Percentiles rank a stretch among this genome's conserved stretches.
Evolutionary conservation across 2,113 vertebrate species (phyloP).

Genomic region (Mormyrus lacerda): DNA sequence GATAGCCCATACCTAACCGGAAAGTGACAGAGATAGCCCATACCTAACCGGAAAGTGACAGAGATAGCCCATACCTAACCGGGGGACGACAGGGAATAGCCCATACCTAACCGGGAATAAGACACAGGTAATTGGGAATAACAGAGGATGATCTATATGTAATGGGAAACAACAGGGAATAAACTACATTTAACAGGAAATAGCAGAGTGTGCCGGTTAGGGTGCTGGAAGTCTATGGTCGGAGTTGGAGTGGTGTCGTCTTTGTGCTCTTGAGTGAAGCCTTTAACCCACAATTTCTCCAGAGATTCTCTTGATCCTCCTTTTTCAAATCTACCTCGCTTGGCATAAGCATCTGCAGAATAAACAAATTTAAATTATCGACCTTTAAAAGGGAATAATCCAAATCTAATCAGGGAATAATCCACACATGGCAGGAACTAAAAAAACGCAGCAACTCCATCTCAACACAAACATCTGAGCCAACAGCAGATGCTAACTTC

Average conservation of each 20-base stretch:
- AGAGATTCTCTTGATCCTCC: not conserved
- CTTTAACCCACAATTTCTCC: not conserved
- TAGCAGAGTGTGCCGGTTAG: not conserved
- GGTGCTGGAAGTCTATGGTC: not conserved
- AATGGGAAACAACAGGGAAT: not conserved
- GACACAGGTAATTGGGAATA: not conserved
- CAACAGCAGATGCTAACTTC: not conserved
- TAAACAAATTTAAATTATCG: not conserved
- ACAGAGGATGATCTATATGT: not conserved
- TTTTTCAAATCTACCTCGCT: not conserved
- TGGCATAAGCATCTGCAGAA: not conserved
- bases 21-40: too few species aligned
- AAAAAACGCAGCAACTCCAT: not conserved
- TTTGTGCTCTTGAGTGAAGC: not conserved
- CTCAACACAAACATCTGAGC: not conserved
- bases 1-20: too few species aligned
- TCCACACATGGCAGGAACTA: not conserved
- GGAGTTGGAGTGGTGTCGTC: not conserved
- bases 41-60: not conserved
- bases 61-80: not conserved
- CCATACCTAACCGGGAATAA: not conserved
- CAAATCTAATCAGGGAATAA: not conserved
- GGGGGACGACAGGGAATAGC: not conserved
- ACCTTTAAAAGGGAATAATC: not conserved
- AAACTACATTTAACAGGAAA: not conserved